Evolutionary conservation across 2,113 vertebrate species (phyloP), one percentile per base, ranked within the genome.

Genomic region (Fulmarus glacialis): DNA sequence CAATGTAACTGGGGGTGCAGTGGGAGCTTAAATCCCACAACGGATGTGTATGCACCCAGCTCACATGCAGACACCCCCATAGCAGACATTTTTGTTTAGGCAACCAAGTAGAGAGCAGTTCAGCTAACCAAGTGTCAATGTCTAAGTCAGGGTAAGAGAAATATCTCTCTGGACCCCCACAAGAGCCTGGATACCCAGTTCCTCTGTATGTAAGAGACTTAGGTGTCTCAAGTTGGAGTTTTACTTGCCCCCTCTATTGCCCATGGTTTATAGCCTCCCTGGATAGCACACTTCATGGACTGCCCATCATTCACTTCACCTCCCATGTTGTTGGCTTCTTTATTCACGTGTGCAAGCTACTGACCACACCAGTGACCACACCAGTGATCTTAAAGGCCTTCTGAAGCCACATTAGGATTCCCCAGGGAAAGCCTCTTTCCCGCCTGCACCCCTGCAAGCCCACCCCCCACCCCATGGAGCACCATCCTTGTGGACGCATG

Each of bases 401-500:
- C 22, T 55, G 81, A 85, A 81, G 10, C 12, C 42, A 8, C 4
- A 11, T 2, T 7, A 47, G 53, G 12, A 38, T 68, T 52, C 36
- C 48, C 19, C 21, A 62, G 30, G 23, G 15, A 68, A 91, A 80
- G 18, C 6, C 4, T 8, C 7, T 38, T 1, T 74, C 12, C 27
- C 64, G 11, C 30, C 48, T 66, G 19, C 24, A 29, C 4, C 11
- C 18, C 15, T 38, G 21, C 38, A 45, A 79, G 26, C 22, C 32
- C 36, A 56, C 42, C 21, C n/a, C 3, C 9, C 4, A 3, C 5
- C 2, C 30, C 50, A 32, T 14, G 11, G n/a, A 27, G 21, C n/a
- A 58, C 8, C 27, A 18, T 6, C 6, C 6, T 12, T 23, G 38
- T 6, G 45, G 34, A 9, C 3, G 3, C 2, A 0, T 8, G 17